Base-by-base conservation (phyloP, 2,113 vertebrate species). In the Thunnus thynnus region DNA sequence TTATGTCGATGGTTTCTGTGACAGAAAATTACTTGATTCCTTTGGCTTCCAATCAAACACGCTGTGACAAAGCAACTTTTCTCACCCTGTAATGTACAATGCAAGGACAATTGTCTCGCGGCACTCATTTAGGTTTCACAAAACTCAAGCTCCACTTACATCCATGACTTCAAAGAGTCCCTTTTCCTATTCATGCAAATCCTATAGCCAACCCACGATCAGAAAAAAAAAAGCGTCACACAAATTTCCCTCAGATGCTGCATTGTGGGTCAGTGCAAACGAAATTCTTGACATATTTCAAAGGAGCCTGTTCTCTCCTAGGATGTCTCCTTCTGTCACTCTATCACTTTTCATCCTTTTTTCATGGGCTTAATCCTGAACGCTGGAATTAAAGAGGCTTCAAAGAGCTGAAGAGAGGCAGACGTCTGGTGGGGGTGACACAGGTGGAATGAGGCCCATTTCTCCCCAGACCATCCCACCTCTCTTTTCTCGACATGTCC, bases 161-260 rank as follows among this genome's bases (percentile, higher is more conserved):
- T 73, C 67, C 67, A 54, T 55, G 44, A 88, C 88, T 93, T 94
- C 85, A 95, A 94, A 94, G 88, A 83, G 71, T 79, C 68, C 64
- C 4, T 70, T 86, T 68, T 84, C 47, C 83, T 88, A 87, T 92
- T 89, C 89, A 87, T 88, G 85, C 77, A 86, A 90, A 85, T 89
- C 82, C 72, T 79, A 73, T 72, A 75, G 82, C 82, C 70, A 82
- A 77, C 63, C 78, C 66, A 65, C 12, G n/a, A 81, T 71, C 66
- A 76, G 22, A 22, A 56, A 14, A 51, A 41, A 72, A 84, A 81
- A 72, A 63, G 76, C 61, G 64, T 74, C 68, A 84, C 54, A 84
- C 76, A 85, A 84, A 90, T 90, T 87, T 83, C 73, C 79, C 60
- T 93, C 78, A 81, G 89, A 93, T 90, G 84, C 87, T 61, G 50